Evolutionary conservation across 2,797 vertebrate genomes (phyloP).

Genomic region (Netta rufina): DNA sequence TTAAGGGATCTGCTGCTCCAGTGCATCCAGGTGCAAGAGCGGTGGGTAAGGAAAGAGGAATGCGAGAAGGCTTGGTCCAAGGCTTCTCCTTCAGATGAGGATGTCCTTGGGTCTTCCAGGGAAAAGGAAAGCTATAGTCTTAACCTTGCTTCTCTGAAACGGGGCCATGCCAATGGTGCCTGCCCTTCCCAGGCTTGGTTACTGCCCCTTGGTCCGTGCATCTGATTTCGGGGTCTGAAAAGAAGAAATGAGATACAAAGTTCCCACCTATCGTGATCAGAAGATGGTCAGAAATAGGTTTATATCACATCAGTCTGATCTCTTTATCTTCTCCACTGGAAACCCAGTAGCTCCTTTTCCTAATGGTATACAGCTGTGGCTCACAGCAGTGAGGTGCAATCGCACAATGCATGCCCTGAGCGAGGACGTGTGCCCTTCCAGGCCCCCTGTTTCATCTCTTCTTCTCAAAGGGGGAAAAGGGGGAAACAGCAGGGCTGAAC

Average conservation of each 20-base stretch:
- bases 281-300: neutral
- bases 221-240: neutral
- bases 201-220: accelerated
- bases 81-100: neutral
- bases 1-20: neutral
- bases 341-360: neutral
- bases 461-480: neutral
- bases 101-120: neutral
- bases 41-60: neutral
- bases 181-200: neutral
- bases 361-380: neutral
- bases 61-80: neutral
- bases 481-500: neutral
- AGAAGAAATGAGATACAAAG: neutral
- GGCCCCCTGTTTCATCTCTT: accelerated
- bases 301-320: neutral
- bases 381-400: neutral
- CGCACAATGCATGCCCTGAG: accelerated
- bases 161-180: neutral
- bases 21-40: accelerated
- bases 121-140: neutral
- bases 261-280: neutral
- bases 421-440: neutral
- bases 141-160: neutral
- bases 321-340: neutral